Evolutionary conservation across 2,888 invertebrate species (phyloP), one percentile per base, ranked within the genome.

Genomic region (Molorchus minor): DNA sequence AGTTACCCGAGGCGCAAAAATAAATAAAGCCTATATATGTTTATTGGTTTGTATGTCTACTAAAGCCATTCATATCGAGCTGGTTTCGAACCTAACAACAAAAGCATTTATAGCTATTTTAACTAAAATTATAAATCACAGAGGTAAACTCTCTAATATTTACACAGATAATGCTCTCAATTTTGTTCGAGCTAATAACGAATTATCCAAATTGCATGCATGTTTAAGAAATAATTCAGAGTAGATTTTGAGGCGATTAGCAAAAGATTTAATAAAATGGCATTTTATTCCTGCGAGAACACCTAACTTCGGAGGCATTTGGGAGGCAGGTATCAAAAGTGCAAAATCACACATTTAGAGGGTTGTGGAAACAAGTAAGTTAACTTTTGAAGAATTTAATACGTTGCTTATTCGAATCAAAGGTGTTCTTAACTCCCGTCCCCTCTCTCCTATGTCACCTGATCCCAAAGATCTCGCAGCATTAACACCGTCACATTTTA

Each of bases 121-220:
- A 17, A 40, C 25, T 13, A 20, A 57, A 43, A 60, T 65, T 44
- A 40, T 52, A 36, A 8, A 49, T 25, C 46, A 57, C 33, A 40
- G 55, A 43, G 57, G 57, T n/a, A 51, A 56, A 13, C 55, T 52
- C 16, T 10, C 19, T 3, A 36, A 47, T 10, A 41, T 64, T 3
- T 56, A 56, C 30, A 36, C 45, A 1, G 58, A 58, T 13, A 58
- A 58, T 40, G 47, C 53, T 4, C n/a, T 21, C 3, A 53, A 52
- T 53, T 58, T 40, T 41, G 16, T 46, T 3, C 44, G 53, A 1
- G 47, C 53, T 16, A 40, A 8, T 25, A 25, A 8, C 3, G 8
- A 25, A 25, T 25, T 25, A 25, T 5, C 25, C 2, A 10, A 41
- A 41, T 41, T 41, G 17, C 17, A 15, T n/a, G n/a, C 17, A 16